These are phyloP conservation scores for Blennius ocellaris DNA, from an alignment of 2,113 vertebrate species.

Conservation along the genomic window DNA sequence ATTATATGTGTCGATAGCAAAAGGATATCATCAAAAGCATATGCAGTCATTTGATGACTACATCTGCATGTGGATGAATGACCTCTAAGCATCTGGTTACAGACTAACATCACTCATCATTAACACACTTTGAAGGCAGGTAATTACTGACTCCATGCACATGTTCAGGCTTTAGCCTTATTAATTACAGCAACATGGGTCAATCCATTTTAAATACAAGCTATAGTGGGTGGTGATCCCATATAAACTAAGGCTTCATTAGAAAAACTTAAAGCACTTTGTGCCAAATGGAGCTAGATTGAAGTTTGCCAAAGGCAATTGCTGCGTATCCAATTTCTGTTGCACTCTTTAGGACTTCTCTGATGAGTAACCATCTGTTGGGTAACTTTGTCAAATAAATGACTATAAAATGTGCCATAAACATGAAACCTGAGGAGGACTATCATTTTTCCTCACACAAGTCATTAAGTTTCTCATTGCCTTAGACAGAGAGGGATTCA, in stretches of 20 bases:
- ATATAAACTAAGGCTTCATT: slow-evolving; percentile 40
- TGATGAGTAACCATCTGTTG: slow-evolving; percentile 66
- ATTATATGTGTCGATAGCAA: not conserved
- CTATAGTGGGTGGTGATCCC: slow-evolving; percentile 27
- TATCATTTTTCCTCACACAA: slow-evolving; percentile 56
- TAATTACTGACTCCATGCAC: slow-evolving; percentile 48
- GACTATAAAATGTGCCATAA: slow-evolving; percentile 60
- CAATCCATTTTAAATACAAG: slow-evolving; percentile 42
- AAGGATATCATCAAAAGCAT: not conserved
- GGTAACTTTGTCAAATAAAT: slow-evolving; percentile 63
- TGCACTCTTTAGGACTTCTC: slow-evolving; percentile 45
- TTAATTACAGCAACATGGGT: slow-evolving; percentile 50
- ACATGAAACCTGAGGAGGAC: slow-evolving; percentile 63
- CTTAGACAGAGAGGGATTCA: slow-evolving; percentile 40
- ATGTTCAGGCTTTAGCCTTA: slow-evolving; percentile 44
- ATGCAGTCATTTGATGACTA: slow-evolving; percentile 11
- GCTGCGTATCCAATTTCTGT: slow-evolving; percentile 27
- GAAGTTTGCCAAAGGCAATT: slow-evolving; percentile 37
- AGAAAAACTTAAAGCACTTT: slow-evolving; percentile 35
- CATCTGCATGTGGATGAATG: slow-evolving; percentile 37
- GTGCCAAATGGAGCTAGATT: slow-evolving; percentile 25
- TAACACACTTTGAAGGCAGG: slow-evolving; percentile 46
- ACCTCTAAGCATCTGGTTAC: slow-evolving; percentile 46
- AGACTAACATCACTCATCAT: slow-evolving; percentile 46
- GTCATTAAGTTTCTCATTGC: slow-evolving; percentile 60